Evolutionary conservation across 2,888 invertebrate species (phyloP).

Genomic region (Choristoneura rosaceana): DNA sequence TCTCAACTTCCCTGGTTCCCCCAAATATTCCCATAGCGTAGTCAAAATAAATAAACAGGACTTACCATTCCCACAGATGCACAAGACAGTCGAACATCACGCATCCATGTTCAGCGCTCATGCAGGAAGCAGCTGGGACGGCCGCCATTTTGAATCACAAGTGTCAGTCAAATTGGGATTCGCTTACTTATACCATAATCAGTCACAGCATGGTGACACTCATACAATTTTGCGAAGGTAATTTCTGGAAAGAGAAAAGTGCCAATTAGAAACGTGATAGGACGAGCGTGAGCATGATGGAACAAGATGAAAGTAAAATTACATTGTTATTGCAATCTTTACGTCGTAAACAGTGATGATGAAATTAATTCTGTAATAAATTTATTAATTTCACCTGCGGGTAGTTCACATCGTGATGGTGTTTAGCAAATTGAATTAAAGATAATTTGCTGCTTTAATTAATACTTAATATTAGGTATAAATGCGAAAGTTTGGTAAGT

Average conservation of each 20-base stretch:
- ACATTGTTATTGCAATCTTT: conserved; percentile 45
- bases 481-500: no score
- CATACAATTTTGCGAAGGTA: conserved; percentile 57
- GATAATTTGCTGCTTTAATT: not conserved
- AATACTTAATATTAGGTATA: no score
- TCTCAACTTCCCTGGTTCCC: conserved; percentile 10
- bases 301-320: conserved; percentile 68
- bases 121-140: conserved; percentile 73
- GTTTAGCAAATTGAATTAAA: not conserved
- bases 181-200: conserved; percentile 41
- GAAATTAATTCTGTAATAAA: conserved; percentile 1
- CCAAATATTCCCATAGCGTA: conserved; percentile 15
- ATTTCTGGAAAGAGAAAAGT: conserved; percentile 73
- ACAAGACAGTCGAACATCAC: conserved; percentile 81
- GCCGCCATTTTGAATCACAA: conserved; percentile 66
- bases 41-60: conserved; percentile 43
- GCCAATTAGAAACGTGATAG: conserved; percentile 64
- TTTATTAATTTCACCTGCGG: not conserved
- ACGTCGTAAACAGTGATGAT: conserved; percentile 5
- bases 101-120: conserved; percentile 78
- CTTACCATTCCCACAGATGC: conserved; percentile 82
- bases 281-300: conserved; percentile 48
- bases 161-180: conserved; percentile 57
- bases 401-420: not conserved
- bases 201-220: conserved; percentile 45